phyloP scores from a whole-genome alignment of 2,888 invertebrate genomes.

The Rapana venosa region DNA sequence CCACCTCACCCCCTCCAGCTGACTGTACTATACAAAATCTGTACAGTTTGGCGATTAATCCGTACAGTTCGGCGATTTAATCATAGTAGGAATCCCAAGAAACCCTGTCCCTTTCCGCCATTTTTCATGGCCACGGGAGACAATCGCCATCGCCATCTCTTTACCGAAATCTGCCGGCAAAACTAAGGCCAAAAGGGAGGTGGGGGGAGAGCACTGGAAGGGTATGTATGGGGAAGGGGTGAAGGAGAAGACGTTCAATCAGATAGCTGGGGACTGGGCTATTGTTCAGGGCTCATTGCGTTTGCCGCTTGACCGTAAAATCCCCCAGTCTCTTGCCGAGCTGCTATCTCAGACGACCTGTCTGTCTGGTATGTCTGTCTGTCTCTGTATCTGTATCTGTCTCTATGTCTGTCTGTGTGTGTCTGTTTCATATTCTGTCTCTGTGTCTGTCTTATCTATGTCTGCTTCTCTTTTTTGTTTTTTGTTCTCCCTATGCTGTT shows the following conservation, averaged over 20 bases:
- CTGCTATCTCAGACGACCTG: neutral
- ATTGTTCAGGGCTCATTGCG: conserved; percentile 5
- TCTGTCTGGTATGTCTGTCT: neutral
- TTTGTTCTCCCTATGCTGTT: too few species aligned
- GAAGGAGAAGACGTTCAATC: neutral
- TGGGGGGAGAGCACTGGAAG: neutral
- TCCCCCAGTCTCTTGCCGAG: neutral
- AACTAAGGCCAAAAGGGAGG: neutral
- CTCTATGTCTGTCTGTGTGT: too few species aligned
- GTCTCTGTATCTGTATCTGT: too few species aligned
- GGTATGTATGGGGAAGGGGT: neutral
- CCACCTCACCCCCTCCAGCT: neutral
- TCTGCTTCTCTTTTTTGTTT: too few species aligned
- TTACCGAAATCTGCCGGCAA: neutral
- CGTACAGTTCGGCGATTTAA: too few species aligned
- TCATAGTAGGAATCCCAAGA: too few species aligned
- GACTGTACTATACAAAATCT: too few species aligned
- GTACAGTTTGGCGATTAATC: too few species aligned
- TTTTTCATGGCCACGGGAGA: neutral
- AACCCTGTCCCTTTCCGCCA: too few species aligned
- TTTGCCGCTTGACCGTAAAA: conserved; percentile 8
- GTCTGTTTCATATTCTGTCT: too few species aligned
- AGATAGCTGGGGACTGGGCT: neutral
- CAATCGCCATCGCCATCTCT: neutral
- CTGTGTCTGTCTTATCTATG: too few species aligned